Conservation (phyloP, 2,888 invertebrate species). For the Melipona beecheii region DNA sequence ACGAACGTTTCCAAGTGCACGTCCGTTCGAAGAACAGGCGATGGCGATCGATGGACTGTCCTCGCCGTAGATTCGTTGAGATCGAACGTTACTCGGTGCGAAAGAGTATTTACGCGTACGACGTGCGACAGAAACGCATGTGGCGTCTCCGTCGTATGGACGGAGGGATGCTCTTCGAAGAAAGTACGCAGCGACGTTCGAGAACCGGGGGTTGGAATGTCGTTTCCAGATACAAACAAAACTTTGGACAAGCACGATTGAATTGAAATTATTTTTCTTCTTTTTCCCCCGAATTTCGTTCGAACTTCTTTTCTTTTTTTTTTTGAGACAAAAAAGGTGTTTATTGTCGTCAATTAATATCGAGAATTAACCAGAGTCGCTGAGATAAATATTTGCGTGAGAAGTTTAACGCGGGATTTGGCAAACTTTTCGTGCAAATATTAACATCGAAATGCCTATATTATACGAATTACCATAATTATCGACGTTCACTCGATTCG, state of each 20-base stretch:
- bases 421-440: background rate
- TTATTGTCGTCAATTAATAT: background rate
- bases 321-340: background rate
- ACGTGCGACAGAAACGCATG: background rate
- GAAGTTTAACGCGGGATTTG: background rate
- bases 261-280: background rate
- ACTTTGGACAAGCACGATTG: background rate
- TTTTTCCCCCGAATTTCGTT: background rate
- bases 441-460: background rate
- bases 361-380: background rate
- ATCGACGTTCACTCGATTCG: background rate
- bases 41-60: constrained; percentile 13
- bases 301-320: background rate
- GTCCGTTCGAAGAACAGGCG: background rate
- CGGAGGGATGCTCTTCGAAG: constrained; percentile 20
- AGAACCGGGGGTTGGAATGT: constrained; percentile 10
- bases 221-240: constrained; percentile 11
- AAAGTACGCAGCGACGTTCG: constrained; percentile 37
- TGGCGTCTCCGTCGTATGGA: constrained; percentile 1
- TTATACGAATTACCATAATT: too few relatives aligned
- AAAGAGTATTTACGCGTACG: constrained; percentile 1
- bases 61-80: background rate
- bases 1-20: background rate
- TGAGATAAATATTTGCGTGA: background rate
- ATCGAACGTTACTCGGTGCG: constrained; percentile 15